Base-by-base conservation (phyloP, 2,113 vertebrate species). In the Lethenteron camtschaticum region DNA sequence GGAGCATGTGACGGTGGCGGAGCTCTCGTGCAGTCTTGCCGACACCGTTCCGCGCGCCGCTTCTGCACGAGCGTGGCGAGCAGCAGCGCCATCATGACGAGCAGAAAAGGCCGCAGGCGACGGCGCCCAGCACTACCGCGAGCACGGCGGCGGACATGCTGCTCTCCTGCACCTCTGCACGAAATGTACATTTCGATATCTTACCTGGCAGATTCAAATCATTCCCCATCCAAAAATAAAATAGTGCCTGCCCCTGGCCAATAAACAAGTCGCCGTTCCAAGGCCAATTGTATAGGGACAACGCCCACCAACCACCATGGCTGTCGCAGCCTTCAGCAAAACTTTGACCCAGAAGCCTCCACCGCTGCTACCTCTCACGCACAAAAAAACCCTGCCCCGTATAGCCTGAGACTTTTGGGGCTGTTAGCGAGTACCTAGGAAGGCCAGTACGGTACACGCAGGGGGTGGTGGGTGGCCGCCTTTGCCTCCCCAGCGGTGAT, bases 61-160 rank as follows among this genome's bases (percentile, higher is more conserved):
- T 24, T 66, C 63, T 66, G 63, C 63, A 66, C 63, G n/a, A 66
- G n/a, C 8, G 63, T 66, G 63, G 63, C 10, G n/a, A 11, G 9
- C 9, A 66, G n/a, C 24, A 66, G 63, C 10, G 63, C 10, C n/a
- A 66, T 9, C 63, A 66, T 66, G n/a, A 66, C 63, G 10, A 66
- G n/a, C n/a, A 66, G 63, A 66, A 66, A 2, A 66, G 63, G 63
- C 63, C 63, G 10, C 63, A 66, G 10, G 63, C 63, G 8, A 66
- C 63, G 24, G 63, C 63, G 10, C 63, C 63, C n/a, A 66, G 63
- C n/a, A 66, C 24, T 16, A 66, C 63, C 24, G 63, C 63, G n/a
- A 66, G n/a, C 10, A 66, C n/a, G n/a, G 63, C 63, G 63, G 24
- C 24, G 9, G 63, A 66, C 24, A 24, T n/a, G n/a, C n/a, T 66